phyloP scores from a whole-genome alignment of 1,140 invertebrate species.

The Venustaconcha ellipsiformis region DNA sequence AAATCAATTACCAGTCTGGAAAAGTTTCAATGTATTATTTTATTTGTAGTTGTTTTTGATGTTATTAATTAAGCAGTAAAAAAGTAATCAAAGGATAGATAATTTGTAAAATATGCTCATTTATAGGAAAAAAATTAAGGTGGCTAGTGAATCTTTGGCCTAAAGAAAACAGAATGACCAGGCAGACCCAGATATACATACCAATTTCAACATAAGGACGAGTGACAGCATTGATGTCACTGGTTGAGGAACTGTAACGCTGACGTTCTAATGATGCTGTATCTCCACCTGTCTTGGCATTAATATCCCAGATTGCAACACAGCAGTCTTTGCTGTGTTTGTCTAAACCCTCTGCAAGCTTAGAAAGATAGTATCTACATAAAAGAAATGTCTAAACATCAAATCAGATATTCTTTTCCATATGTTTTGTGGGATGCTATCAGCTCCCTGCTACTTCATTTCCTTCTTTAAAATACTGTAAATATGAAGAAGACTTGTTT shows the following conservation, averaged over 20 bases:
- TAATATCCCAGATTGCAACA: constrained; percentile 69
- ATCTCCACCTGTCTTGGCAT: constrained; percentile 34
- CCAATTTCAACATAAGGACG: constrained; percentile 58
- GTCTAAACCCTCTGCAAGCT: constrained; percentile 86
- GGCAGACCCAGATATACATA: constrained; percentile 25
- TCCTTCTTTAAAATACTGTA: neutral
- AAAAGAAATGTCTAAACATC: no score
- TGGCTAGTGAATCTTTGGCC: no score
- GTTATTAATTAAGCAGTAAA: no score
- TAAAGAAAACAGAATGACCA: neutral
- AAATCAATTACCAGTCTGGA: no score
- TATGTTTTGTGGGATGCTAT: no score
- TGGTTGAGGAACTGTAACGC: constrained; percentile 45
- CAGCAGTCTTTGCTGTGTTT: constrained; percentile 78
- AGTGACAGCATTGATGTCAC: constrained; percentile 39
- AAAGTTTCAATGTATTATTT: no score
- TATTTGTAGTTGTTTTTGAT: no score
- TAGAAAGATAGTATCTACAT: constrained; percentile 18
- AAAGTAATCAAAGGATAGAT: no score
- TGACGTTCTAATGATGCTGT: constrained; percentile 33
- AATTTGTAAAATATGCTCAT: no score
- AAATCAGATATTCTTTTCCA: no score
- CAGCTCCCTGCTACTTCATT: neutral
- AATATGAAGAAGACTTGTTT: neutral
- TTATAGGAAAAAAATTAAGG: no score